These are phyloP conservation scores for Hetaerina americana DNA, from an alignment of 1,140 invertebrate genomes.

Conservation along the genomic window DNA sequence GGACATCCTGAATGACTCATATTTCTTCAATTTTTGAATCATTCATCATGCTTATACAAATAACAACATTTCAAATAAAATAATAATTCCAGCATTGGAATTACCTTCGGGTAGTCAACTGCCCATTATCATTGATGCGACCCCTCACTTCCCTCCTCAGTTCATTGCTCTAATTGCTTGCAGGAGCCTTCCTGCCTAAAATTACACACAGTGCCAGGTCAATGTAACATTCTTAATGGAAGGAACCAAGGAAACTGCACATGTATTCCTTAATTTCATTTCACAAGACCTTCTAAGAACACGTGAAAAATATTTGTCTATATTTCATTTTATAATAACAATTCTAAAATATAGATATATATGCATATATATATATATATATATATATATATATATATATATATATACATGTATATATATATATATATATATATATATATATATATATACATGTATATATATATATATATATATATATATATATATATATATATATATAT, in stretches of 20 bases:
- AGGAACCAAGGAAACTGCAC: background rate
- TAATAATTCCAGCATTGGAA: background rate
- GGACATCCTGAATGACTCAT: background rate
- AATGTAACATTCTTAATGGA: background rate
- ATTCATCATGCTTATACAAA: background rate
- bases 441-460: too few species aligned
- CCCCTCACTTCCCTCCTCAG: background rate
- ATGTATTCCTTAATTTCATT: background rate
- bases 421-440: too few species aligned
- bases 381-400: too few species aligned
- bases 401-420: too few species aligned
- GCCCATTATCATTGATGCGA: background rate
- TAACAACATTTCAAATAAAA: background rate
- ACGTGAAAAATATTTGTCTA: background rate
- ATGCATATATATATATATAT: too few species aligned
- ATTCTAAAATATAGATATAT: conserved; percentile 1
- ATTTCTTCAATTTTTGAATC: background rate
- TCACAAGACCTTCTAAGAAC: background rate
- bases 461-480: too few species aligned
- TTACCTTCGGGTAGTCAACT: background rate
- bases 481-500: too few species aligned
- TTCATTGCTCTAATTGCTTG: background rate
- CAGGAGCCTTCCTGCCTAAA: background rate
- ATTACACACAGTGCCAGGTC: background rate
- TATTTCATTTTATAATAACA: background rate